Percentiles rank a stretch among this genome's conserved stretches.
These are phyloP conservation scores for Epistrophe eligans DNA, from an alignment of 2,888 invertebrate genomes.

Conservation along the genomic window DNA sequence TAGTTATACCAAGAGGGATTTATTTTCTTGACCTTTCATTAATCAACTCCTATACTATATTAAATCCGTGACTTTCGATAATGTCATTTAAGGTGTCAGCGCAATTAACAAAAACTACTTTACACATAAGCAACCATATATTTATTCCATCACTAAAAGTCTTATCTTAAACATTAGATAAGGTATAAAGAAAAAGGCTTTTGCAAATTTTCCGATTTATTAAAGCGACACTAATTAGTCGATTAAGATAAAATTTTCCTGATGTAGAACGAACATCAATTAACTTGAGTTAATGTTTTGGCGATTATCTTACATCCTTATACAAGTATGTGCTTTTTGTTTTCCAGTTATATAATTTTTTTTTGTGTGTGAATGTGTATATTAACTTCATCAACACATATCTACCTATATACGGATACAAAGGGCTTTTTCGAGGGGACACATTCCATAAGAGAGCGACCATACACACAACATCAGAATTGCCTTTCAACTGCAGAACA, in stretches of 20 bases:
- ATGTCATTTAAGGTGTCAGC: conserved; percentile 59
- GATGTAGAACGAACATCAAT: conserved; percentile 71
- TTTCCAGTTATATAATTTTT: conserved; percentile 21
- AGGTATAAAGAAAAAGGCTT: conserved; percentile 10
- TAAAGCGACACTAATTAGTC: conserved; percentile 71
- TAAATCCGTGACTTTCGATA: conserved; percentile 30
- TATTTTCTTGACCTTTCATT: conserved; percentile 37
- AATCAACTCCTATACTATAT: conserved; percentile 45
- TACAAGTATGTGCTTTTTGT: conserved; percentile 20
- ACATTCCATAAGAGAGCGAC: conserved; percentile 53
- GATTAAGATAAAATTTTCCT: conserved; percentile 72
- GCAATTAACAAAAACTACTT: conserved; percentile 64
- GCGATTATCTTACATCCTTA: conserved; percentile 57
- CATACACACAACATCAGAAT: conserved; percentile 50
- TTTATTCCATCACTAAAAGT: conserved; percentile 8
- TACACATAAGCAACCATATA: conserved; percentile 46
- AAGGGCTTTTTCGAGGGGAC: conserved; percentile 55
- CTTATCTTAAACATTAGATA: conserved; percentile 43
- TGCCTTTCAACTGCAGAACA: conserved; percentile 74
- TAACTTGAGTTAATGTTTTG: conserved; percentile 75
- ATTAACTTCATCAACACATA: conserved; percentile 13
- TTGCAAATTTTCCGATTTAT: conserved; percentile 55
- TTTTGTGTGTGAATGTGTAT: conserved; percentile 29
- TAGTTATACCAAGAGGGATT: neutral
- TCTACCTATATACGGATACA: conserved; percentile 25